Evolutionary conservation across 2,797 vertebrate genomes (phyloP).

Genomic region (Triplophysa bombifrons): DNA sequence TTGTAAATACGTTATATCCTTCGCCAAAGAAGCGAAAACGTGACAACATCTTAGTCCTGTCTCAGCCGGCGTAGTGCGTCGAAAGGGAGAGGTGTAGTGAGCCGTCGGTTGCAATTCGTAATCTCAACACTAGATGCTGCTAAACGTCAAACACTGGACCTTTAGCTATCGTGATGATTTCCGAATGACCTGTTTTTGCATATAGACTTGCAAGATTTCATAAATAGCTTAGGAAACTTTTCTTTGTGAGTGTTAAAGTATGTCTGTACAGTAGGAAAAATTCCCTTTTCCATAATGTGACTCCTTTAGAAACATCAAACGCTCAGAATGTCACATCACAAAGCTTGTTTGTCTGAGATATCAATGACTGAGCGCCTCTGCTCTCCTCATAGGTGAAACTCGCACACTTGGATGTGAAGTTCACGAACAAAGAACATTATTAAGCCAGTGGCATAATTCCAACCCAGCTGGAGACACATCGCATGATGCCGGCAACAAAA

Average conservation of each 20-base stretch:
- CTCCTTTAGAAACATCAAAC: conserved; percentile 10
- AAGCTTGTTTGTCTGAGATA: conserved; percentile 19
- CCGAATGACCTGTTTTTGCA: not conserved
- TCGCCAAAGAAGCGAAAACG: too few species aligned
- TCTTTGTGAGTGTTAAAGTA: not conserved
- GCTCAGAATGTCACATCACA: conserved; percentile 2
- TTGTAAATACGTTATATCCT: too few species aligned
- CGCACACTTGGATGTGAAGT: conserved; percentile 17
- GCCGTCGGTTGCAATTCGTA: too few species aligned
- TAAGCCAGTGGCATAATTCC: conserved; percentile 29
- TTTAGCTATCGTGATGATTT: not conserved
- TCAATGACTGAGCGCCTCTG: conserved; percentile 12
- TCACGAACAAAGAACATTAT: conserved; percentile 32
- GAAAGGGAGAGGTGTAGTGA: too few species aligned
- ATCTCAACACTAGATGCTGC: too few species aligned
- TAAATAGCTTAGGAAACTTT: not conserved
- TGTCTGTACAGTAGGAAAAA: not conserved
- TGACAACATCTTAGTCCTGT: too few species aligned
- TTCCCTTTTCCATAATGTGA: not conserved
- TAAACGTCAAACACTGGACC: too few species aligned
- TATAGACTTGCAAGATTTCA: not conserved
- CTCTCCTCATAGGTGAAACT: conserved; percentile 1
- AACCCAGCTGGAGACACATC: conserved; percentile 34
- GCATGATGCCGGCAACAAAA: conserved; percentile 15
- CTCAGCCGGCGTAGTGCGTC: too few species aligned